These are phyloP conservation scores for Bimastos eiseni DNA, from an alignment of 2,888 invertebrate species.

Conservation along the genomic window DNA sequence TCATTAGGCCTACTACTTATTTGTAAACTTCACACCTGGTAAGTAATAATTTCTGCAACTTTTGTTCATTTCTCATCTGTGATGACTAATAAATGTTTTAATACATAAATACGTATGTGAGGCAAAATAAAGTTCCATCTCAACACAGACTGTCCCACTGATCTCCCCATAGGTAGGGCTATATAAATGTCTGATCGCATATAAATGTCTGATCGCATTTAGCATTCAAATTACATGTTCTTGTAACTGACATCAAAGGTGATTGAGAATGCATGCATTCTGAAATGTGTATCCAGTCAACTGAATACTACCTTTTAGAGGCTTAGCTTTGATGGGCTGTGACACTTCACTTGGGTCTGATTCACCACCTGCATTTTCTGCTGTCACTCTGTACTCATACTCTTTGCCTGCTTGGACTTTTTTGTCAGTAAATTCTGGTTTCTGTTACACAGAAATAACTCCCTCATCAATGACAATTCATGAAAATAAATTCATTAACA, in stretches of 20 bases:
- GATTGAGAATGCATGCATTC: not conserved
- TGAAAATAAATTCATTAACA: not conserved
- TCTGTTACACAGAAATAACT: slow-evolving; percentile 24
- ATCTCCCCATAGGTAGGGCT: not conserved
- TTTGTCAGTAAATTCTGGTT: slow-evolving; percentile 59
- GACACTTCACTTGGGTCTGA: slow-evolving; percentile 59
- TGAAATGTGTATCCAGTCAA: not conserved
- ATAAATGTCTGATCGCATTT: not conserved
- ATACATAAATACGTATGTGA: no score
- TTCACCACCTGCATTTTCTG: slow-evolving; percentile 62
- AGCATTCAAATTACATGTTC: not conserved
- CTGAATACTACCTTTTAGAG: slow-evolving; percentile 57
- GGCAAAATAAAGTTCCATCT: not conserved
- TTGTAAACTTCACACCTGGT: no score
- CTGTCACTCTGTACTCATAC: slow-evolving; percentile 64
- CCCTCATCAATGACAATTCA: not conserved
- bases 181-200: not conserved
- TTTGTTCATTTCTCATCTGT: no score
- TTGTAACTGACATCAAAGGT: not conserved
- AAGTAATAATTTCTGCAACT: no score
- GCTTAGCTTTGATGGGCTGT: slow-evolving; percentile 58
- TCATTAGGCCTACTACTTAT: no score
- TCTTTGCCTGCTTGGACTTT: slow-evolving; percentile 77
- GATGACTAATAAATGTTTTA: no score
- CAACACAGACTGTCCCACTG: not conserved